Conservation (phyloP, 2,888 invertebrate genomes). For the Branchellion lobata region DNA sequence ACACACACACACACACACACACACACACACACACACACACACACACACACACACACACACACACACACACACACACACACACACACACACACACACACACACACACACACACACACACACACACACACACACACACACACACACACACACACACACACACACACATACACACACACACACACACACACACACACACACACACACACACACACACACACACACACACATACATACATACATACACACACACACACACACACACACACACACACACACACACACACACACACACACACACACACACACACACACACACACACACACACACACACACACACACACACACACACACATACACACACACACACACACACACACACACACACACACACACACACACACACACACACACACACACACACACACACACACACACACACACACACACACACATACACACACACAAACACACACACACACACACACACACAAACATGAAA, state of each 20-base stretch:
- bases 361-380: conserved; percentile 18
- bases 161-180: too few relatives aligned
- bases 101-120: too few relatives aligned
- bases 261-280: neutral
- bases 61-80: too few relatives aligned
- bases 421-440: neutral
- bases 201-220: too few relatives aligned
- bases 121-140: too few relatives aligned
- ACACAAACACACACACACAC: conserved; percentile 21
- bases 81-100: too few relatives aligned
- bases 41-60: too few relatives aligned
- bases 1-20: too few relatives aligned
- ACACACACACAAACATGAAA: conserved; percentile 6
- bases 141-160: too few relatives aligned
- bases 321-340: conserved; percentile 4
- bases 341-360: conserved; percentile 19
- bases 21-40: too few relatives aligned
- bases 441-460: conserved; percentile 14
- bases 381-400: too few relatives aligned
- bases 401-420: conserved; percentile 2
- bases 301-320: conserved; percentile 28
- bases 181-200: too few relatives aligned
- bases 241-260: conserved; percentile 18
- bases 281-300: conserved; percentile 5
- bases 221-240: neutral